Base-by-base conservation (phyloP, 2,113 vertebrate species). In the Platysternon megacephalum region DNA sequence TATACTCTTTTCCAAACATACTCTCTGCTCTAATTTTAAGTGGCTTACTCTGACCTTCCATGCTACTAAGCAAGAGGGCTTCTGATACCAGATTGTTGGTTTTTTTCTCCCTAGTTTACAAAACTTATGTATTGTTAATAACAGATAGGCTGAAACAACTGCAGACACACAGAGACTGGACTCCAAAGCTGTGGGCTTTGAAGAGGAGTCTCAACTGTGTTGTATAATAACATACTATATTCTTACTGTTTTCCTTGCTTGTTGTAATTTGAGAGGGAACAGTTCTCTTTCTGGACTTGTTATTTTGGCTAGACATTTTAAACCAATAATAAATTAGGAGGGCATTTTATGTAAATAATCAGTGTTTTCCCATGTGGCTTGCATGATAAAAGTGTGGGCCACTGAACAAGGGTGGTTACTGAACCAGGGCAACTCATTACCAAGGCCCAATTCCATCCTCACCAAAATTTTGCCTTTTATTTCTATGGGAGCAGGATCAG, bases 261-360 rank as follows among this genome's bases (percentile, higher is more conserved):
- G 44, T 85, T 72, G 81, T 24, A 4, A 72, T 91, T 88, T 82
- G 1, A 0, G 28, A 85, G 81, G 39, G 88, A 74, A 24, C 19
- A 28, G 78, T 95, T 42, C 5, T 87, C 35, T 81, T 93, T 74
- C 76, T n/a, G 61, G 65, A n/a, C 16, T 89, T 91, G 92, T 86
- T 94, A 92, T 84, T 42, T 82, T 78, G 56, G 22, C 80, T 94
- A 26, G 44, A 74, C 86, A 92, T 46, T 92, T 94, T 90, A 93
- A 82, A 86, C 16, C 48, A 35, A 4, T 83, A 78, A 86, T 26
- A 86, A 72, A 26, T 48, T 29, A 82, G 44, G 17, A 95, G 85
- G 26, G 4, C 48, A 68, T 87, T 1, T 1, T 72, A 78, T 35
- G 76, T 87, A 79, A 53, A 90, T 91, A 65, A 65, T 35, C 58